Conservation (phyloP, 2,888 invertebrate species). For the Xylota segnis region DNA sequence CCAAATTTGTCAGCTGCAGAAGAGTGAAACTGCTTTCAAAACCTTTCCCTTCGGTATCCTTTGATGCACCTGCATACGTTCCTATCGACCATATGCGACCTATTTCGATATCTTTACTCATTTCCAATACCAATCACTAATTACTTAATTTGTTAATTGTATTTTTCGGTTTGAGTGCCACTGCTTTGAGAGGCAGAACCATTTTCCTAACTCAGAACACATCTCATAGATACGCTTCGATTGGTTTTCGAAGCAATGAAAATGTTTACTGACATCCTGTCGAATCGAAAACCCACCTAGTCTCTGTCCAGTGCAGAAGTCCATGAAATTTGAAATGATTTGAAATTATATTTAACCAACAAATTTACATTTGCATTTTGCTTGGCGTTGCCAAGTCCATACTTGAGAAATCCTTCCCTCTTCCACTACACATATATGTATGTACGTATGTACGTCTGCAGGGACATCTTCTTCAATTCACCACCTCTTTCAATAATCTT, state of each 20-base stretch:
- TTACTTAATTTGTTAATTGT: no score
- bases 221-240: background rate
- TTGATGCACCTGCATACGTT: no score
- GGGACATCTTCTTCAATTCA: conserved; percentile 1
- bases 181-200: no score
- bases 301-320: conserved; percentile 20
- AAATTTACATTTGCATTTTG: conserved; percentile 64
- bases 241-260: conserved; percentile 13
- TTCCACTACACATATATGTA: no score
- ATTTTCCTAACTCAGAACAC: no score
- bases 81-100: no score
- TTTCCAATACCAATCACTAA: no score
- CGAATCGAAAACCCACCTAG: conserved; percentile 30
- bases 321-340: conserved; percentile 65
- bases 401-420: conserved; percentile 50
- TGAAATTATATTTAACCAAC: conserved; percentile 65
- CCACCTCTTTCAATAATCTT: conserved; percentile 63
- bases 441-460: background rate
- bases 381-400: conserved; percentile 50
- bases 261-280: conserved; percentile 33
- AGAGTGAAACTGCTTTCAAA: no score
- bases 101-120: no score
- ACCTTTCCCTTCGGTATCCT: no score
- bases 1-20: no score
- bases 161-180: no score